Percentiles rank a stretch among this genome's conserved stretches.
phyloP scores from a whole-genome alignment of 2,113 vertebrate genomes.

The Solea senegalensis region DNA sequence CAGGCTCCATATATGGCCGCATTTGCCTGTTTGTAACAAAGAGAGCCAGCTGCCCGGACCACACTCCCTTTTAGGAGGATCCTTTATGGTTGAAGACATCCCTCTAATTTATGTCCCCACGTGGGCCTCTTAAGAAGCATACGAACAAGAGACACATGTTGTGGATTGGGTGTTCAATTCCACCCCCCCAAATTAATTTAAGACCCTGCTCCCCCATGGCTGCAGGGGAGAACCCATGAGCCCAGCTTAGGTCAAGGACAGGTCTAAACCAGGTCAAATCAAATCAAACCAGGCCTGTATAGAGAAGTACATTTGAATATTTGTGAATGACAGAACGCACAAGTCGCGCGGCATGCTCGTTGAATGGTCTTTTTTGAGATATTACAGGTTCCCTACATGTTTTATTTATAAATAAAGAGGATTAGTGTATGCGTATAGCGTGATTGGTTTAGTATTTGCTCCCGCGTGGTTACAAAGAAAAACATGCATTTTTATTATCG shows the following conservation, averaged over 20 bases:
- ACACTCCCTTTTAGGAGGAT: slow-evolving; percentile 63
- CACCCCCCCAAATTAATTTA: slow-evolving; percentile 38
- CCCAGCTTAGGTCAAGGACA: slow-evolving; percentile 47
- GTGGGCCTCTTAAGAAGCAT: slow-evolving; percentile 63
- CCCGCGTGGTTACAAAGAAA: not conserved
- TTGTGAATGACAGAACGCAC: not conserved
- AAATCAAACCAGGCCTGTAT: not conserved
- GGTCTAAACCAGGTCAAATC: not conserved
- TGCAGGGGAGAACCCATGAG: slow-evolving; percentile 41
- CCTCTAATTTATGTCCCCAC: slow-evolving; percentile 74
- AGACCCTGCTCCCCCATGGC: slow-evolving; percentile 27
- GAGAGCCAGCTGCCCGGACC: slow-evolving; percentile 63
- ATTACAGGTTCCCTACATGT: not conserved
- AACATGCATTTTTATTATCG: not conserved
- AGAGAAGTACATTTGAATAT: not conserved
- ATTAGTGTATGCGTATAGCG: not conserved
- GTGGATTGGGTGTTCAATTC: slow-evolving; percentile 49
- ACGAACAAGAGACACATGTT: slow-evolving; percentile 63
- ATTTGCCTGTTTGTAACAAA: slow-evolving; percentile 56
- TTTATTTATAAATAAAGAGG: not conserved
- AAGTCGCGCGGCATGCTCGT: not conserved
- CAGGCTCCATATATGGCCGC: slow-evolving; percentile 60
- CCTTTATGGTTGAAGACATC: slow-evolving; percentile 69
- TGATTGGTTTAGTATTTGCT: not conserved
- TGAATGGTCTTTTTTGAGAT: not conserved